Evolutionary conservation across 2,113 vertebrate genomes (phyloP), one percentile per base, ranked within the genome.

Genomic region (Nothoprocta pentlandii): DNA sequence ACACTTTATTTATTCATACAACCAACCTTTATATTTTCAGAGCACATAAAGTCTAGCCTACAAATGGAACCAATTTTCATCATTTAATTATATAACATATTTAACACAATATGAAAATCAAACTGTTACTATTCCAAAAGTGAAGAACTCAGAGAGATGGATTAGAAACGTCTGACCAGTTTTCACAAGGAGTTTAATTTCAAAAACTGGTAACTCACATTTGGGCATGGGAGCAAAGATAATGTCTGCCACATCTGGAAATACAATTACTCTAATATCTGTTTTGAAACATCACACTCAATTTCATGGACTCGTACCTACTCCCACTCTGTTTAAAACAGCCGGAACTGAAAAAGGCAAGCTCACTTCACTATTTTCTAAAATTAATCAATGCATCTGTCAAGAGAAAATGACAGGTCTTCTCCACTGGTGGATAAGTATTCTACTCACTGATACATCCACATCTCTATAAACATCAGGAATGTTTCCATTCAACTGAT

Each of bases 31-130:
- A 12, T 62, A 61, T 80, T 94, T 96, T 92, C 80, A 93, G 47
- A 83, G 92, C 46, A 83, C 79, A 88, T 66, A 61, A 69, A 80
- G 9, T 59, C 51, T 80, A 17, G 51, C 71, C 80, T 95, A 89
- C 73, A 96, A 94, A 90, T 51, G 34, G 47, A 76, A 90, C 6
- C 11, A 86, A 62, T 89, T 81, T 92, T 87, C 42, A 85, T 91
- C 62, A 92, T 85, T 96, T 93, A 95, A 96, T 94, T 78, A 95
- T 51, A 89, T 28, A 87, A 39, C 22, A 44, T 89, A 76, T 74
- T 94, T 51, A 56, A 85, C 80, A 89, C 92, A 93, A 92, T 91
- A 97, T 79, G 73, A 75, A 95, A 96, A 97, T 87, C 2, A 93
- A 85, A 91, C 78, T 94, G 59, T 79, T 87, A 90, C 91, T 96